Percentiles rank a stretch among this genome's conserved stretches.
phyloP scores from a whole-genome alignment of 2,888 invertebrate genomes.

The Blastobasis lacticolella region DNA sequence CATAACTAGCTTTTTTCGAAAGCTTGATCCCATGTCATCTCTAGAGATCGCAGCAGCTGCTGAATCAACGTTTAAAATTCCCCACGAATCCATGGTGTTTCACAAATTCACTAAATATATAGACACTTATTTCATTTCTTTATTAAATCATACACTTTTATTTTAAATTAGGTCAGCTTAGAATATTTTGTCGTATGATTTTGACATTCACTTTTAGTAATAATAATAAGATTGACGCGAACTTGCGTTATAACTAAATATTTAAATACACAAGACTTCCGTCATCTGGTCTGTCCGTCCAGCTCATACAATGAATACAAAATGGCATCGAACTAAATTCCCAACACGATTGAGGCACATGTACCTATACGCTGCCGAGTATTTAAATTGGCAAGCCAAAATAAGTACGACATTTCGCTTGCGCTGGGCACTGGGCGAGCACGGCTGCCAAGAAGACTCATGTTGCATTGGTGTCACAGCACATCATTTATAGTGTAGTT shows the following conservation, averaged over 20 bases:
- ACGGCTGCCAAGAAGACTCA: constrained; percentile 64
- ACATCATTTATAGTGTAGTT: constrained; percentile 18
- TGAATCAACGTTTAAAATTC: constrained; percentile 77
- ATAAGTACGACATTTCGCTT: constrained; percentile 73
- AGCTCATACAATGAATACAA: constrained; percentile 25
- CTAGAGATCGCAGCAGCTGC: constrained; percentile 79
- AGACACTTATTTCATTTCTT: too few relatives aligned
- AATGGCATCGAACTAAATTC: constrained; percentile 27
- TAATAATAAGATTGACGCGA: constrained; percentile 33
- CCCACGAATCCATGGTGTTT: constrained; percentile 81
- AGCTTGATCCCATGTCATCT: constrained; percentile 77
- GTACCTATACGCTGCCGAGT: constrained; percentile 37
- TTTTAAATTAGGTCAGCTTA: too few relatives aligned
- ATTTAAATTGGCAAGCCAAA: constrained; percentile 71
- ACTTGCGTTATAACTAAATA: constrained; percentile 16
- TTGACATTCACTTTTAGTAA: too few relatives aligned
- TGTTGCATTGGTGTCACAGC: constrained; percentile 59
- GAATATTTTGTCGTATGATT: too few relatives aligned
- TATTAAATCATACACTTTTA: too few relatives aligned
- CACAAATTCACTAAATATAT: constrained; percentile 11
- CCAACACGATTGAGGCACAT: constrained; percentile 30
- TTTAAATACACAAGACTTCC: constrained; percentile 20
- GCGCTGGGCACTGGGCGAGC: constrained; percentile 55
- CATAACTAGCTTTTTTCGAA: constrained; percentile 56
- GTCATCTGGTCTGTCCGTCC: constrained; percentile 29